Evolutionary conservation across 2,113 vertebrate genomes (phyloP).

Genomic region (Sciurus niger): DNA sequence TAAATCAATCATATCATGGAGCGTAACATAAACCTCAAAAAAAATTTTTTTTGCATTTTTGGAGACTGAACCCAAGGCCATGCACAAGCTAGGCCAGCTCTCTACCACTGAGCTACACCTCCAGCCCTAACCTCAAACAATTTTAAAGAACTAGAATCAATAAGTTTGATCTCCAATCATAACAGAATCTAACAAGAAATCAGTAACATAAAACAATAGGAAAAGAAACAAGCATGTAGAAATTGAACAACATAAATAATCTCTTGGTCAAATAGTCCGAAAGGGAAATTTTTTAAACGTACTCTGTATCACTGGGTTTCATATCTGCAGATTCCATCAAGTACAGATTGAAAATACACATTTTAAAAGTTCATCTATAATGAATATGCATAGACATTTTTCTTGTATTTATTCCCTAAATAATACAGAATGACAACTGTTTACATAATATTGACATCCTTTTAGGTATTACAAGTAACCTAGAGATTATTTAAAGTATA

Average conservation of each 20-base stretch:
- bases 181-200: not conserved
- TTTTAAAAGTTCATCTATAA: not conserved
- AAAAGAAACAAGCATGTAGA: not conserved
- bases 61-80: not conserved
- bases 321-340: not conserved
- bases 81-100: too few relatives aligned
- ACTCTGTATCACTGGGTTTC: not conserved
- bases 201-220: not conserved
- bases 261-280: not conserved
- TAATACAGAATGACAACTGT: not conserved
- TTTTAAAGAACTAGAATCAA: not conserved
- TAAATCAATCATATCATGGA: too few relatives aligned
- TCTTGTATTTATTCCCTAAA: not conserved
- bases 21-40: not conserved
- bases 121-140: not conserved
- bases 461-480: not conserved
- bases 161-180: not conserved
- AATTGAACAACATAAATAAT: not conserved
- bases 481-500: not conserved
- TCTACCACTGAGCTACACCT: not conserved
- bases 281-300: not conserved
- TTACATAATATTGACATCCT: not conserved
- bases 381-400: not conserved
- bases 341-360: not conserved
- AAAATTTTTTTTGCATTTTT: not conserved